Evolutionary conservation across 2,113 vertebrate genomes (phyloP).

Genomic region (Passer domesticus): DNA sequence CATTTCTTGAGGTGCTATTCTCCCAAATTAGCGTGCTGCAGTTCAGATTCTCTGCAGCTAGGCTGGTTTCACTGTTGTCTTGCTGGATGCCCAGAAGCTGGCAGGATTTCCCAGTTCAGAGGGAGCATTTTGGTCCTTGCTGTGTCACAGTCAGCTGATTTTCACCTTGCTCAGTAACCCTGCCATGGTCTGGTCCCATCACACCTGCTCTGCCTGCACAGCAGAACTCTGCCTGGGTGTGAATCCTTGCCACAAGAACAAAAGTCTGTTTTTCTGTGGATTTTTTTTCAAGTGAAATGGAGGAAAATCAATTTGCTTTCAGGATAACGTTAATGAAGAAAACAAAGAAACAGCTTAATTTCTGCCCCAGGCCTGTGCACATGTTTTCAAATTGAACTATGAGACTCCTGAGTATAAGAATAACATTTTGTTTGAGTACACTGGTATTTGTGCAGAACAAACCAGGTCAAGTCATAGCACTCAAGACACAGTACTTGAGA

Average conservation of each 20-base stretch:
- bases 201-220: neutral
- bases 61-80: neutral
- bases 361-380: neutral
- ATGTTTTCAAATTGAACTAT: rapidly evolving
- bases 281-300: neutral
- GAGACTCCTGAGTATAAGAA: neutral
- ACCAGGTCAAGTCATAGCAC: neutral
- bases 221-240: neutral
- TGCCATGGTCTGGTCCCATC: neutral
- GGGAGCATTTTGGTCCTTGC: neutral
- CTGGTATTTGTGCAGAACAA: neutral
- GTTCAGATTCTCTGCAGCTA: neutral
- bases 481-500: neutral
- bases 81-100: neutral
- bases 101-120: neutral
- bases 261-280: neutral
- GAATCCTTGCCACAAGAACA: neutral
- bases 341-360: neutral
- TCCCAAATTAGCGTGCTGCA: neutral
- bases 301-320: neutral
- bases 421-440: neutral
- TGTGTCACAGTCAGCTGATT: neutral
- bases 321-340: neutral
- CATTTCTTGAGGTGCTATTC: neutral
- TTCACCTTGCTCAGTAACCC: neutral